Base-by-base conservation (phyloP, 2,797 vertebrate genomes). In the Pseudocheirus occidentalis region DNA sequence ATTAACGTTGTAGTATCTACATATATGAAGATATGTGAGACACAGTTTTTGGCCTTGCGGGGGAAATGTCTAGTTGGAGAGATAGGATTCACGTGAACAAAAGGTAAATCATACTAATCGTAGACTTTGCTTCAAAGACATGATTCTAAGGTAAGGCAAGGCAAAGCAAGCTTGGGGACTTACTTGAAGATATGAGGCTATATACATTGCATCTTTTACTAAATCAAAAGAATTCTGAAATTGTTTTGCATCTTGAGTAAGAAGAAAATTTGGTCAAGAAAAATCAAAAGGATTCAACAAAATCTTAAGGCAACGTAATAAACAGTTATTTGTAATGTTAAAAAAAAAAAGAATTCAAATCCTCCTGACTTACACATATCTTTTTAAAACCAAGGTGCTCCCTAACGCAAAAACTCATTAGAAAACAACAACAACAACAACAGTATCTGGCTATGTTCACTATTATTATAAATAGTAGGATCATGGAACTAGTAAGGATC, bases 191-290 rank as follows among this genome's bases (percentile, higher is more conserved):
- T 1, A 24, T 46, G 46, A 87, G 40, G 73, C 21, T 87, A 14
- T 87, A 24, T 40, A 52, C 27, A 4, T 4, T 3, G 40, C 29
- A 13, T 90, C 4, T 90, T 92, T 94, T 62, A 73, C 57, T 94
- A 54, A 55, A 18, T 81, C 29, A 59, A 24, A 73, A 93, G 91
- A 34, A 92, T 94, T 94, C 81, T 6, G 11, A 91, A 87, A 93
- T 59, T 31, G 54, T 90, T 55, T 91, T 21, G 16, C 5, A 34
- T 31, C 92, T 87, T 91, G 55, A 14, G 29, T 54, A 94, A 50
- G 31, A 94, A 89, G 34, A 24, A 95, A 59, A 90, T 62, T 94
- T 59, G 55, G 93, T 95, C 40, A 90, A 59, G 91, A 95, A 92
- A 92, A 92, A 93, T 5, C 31, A 50, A 93, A 90, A 93, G 24